Conservation (phyloP, 2,113 vertebrate species). For the Romanogobio albipinnatus region DNA sequence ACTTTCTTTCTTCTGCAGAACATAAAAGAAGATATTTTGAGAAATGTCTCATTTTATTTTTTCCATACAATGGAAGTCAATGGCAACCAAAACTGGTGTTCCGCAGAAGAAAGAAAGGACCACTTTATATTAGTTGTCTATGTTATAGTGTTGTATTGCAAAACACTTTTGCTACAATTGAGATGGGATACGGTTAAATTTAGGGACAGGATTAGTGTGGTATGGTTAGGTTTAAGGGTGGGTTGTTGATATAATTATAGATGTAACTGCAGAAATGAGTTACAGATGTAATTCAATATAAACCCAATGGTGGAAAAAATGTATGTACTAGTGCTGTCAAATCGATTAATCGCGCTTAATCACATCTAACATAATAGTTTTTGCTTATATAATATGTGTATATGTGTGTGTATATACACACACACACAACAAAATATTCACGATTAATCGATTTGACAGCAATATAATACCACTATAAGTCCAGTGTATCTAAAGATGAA, state of each 20-base stretch:
- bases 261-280: not conserved
- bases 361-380: too few species aligned
- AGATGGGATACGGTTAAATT: not conserved
- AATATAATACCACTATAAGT: too few species aligned
- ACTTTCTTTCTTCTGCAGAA: slow-evolving; percentile 32
- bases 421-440: too few species aligned
- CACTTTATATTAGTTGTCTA: not conserved
- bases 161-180: not conserved
- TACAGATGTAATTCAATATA: not conserved
- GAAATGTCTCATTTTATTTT: not conserved
- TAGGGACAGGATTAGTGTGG: not conserved
- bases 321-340: too few species aligned
- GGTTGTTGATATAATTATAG: not conserved
- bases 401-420: too few species aligned
- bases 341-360: too few species aligned
- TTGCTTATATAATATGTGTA: too few species aligned
- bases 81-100: slow-evolving; percentile 4
- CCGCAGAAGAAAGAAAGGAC: not conserved
- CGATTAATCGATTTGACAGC: too few species aligned
- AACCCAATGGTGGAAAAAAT: too few species aligned
- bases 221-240: not conserved
- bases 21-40: slow-evolving; percentile 37
- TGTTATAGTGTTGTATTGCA: not conserved
- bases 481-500: too few species aligned
- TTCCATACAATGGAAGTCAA: not conserved